Evolutionary conservation across 2,797 vertebrate genomes (phyloP), one percentile per base, ranked within the genome.

Genomic region (Pterois miles): DNA sequence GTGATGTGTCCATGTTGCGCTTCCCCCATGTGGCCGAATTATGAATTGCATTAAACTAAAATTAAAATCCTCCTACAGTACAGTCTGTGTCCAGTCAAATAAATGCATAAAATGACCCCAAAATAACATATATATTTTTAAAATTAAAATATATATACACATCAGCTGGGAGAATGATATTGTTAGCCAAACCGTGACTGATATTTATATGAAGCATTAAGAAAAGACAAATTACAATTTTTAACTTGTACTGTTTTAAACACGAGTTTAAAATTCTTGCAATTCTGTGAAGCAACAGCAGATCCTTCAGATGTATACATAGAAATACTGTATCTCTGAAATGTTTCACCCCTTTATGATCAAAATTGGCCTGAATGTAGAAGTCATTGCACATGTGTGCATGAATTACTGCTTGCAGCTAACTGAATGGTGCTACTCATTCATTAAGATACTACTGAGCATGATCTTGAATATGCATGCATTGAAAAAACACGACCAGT

Each of bases 21-120:
- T 83, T 75, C 53, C 78, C 60, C 60, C 65, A 52, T 33, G 52
- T 76, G 83, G 71, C 16, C 9, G 56, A 50, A 43, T 66, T 4
- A 18, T 62, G n/a, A 40, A 38, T 50, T 25, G 6, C n/a, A 58
- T 9, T 6, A 3, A 46, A 63, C 18, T 64, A 11, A 74, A 20
- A 40, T 36, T 36, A 11, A 57, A 57, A 7, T 23, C 2, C 8
- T 9, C 3, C 31, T 48, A 10, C n/a, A 48, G n/a, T 36, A 10
- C 36, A 11, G 36, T 12, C 36, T 12, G 3, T n/a, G n/a, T n/a
- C n/a, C n/a, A n/a, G n/a, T n/a, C n/a, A n/a, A n/a, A n/a, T n/a
- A n/a, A n/a, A n/a, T n/a, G n/a, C n/a, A n/a, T n/a, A n/a, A n/a
- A n/a, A n/a, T n/a, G n/a, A n/a, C n/a, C n/a, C n/a, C n/a, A n/a